Percentiles rank a stretch among this genome's conserved stretches.
These are phyloP conservation scores for Gila orcuttii DNA, from an alignment of 2,113 vertebrate genomes.

Conservation along the genomic window DNA sequence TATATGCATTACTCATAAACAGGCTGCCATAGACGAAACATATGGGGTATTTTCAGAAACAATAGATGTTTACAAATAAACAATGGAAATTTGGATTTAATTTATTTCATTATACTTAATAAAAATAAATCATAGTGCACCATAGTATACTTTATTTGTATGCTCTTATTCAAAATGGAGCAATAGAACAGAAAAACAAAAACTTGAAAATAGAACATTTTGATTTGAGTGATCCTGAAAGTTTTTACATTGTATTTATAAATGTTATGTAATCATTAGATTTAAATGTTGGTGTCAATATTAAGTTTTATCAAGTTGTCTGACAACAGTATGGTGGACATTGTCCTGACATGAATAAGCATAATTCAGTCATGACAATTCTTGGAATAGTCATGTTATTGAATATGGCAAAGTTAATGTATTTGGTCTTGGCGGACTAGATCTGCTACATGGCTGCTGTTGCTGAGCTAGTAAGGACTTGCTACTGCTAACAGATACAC, in stretches of 20 bases:
- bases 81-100: not conserved
- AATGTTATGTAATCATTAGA: not conserved
- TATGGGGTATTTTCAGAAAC: not conserved
- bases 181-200: not conserved
- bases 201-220: no score
- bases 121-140: not conserved
- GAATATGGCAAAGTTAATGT: no score
- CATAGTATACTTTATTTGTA: not conserved
- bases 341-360: not conserved
- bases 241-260: not conserved
- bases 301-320: not conserved
- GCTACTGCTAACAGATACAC: no score
- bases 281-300: not conserved
- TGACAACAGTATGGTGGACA: not conserved
- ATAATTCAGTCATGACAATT: no score
- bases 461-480: no score
- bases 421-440: no score
- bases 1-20: no score
- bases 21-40: no score
- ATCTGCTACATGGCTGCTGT: no score
- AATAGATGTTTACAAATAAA: not conserved
- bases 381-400: no score
- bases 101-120: not conserved
- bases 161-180: conserved; percentile 26
- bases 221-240: no score